Evolutionary conservation across 1,140 invertebrate genomes (phyloP), one percentile per base, ranked within the genome.

Genomic region (Drosophila miranda): DNA sequence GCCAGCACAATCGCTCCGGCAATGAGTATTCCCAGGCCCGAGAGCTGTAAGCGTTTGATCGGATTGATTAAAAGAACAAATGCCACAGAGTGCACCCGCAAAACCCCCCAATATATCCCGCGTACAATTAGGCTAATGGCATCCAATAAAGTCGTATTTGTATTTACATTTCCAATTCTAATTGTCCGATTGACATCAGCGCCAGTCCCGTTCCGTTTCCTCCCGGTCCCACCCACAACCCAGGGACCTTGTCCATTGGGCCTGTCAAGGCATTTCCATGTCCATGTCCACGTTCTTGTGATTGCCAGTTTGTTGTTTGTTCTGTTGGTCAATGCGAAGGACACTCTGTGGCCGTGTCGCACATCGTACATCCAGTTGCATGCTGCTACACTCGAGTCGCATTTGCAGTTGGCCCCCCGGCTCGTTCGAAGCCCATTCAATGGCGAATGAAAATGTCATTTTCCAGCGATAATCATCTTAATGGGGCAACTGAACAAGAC

Each of bases 1-100:
- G 92, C 79, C 0, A 94, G 77, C 0, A 94, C 93, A 6, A 93
- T 66, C 2, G 92, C 92, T 6, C 94, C 94, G 8, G 93, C 92
- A 43, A 93, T 91, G 38, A 95, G 92, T 16, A 95, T 92, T 2
- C 92, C 93, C 43, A 95, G 86, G 3, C 94, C 94, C 45, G 93
- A 94, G 59, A 95, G 86, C 94, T 95, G 73, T 21, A 89, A 91
- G 64, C 48, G 71, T 61, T 49, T 16, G 34, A 67, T 48, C 14
- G 63, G 6, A 2, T 14, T 34, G 63, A 69, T 69, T 69, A 69
- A 69, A 42, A 51, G 19, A 56, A 67, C 62, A 63, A 54, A 66
- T 41, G 38, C 38, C 30, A 50, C 1, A 23, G 43, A 26, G 7
- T 30, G 8, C 8, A 30, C 30, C 0, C 30, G 8, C 8, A 2